phyloP scores from a whole-genome alignment of 1,140 invertebrate genomes.

The Tenebrio molitor region DNA sequence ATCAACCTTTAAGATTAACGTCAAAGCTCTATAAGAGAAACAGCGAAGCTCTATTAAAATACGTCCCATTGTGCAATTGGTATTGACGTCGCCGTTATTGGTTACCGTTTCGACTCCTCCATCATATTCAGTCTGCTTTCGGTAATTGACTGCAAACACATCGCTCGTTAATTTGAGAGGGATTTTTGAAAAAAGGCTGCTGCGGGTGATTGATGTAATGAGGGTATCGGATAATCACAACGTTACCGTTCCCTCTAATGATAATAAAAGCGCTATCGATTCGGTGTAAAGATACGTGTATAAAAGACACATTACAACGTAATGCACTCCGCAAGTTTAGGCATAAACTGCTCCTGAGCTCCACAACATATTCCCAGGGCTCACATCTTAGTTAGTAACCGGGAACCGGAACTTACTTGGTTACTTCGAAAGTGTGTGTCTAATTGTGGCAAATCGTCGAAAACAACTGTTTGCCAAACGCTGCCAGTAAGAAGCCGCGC shows the following conservation, averaged over 20 bases:
- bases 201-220: background rate
- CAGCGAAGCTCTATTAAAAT: slow-evolving; percentile 43
- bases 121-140: slow-evolving; percentile 17
- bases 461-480: slow-evolving; percentile 2
- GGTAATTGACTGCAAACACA: slow-evolving; percentile 22
- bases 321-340: slow-evolving; percentile 41
- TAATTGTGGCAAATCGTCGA: slow-evolving; percentile 39
- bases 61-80: slow-evolving; percentile 42
- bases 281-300: slow-evolving; percentile 42
- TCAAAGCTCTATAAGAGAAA: slow-evolving; percentile 50
- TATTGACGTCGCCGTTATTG: slow-evolving; percentile 33
- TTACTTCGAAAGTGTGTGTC: slow-evolving; percentile 34
- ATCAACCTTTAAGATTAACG: slow-evolving; percentile 49
- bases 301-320: slow-evolving; percentile 40
- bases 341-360: slow-evolving; percentile 36
- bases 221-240: slow-evolving; percentile 2
- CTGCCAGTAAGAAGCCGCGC: background rate
- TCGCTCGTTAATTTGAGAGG: background rate
- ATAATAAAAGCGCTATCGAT: slow-evolving; percentile 34
- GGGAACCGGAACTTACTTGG: slow-evolving; percentile 28
- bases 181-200: background rate
- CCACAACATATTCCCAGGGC: slow-evolving; percentile 41
- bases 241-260: slow-evolving; percentile 1
- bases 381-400: slow-evolving; percentile 32
- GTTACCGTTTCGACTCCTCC: slow-evolving; percentile 18